Conservation (phyloP, 2,113 vertebrate species). For the Xiphias gladius region DNA sequence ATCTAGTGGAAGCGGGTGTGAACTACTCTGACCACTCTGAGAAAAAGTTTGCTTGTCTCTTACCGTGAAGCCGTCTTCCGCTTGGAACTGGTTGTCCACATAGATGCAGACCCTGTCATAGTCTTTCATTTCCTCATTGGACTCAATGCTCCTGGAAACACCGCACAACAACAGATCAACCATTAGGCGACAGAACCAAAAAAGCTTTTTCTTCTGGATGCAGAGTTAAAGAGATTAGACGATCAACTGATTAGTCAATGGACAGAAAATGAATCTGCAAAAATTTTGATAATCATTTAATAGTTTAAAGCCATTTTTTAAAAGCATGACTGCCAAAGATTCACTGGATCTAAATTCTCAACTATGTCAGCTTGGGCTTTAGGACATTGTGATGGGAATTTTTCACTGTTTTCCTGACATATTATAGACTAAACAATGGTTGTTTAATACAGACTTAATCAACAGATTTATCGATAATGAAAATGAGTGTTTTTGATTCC, state of each 20-base stretch:
- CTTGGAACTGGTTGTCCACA: constrained; percentile 83
- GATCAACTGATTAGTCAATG: not conserved
- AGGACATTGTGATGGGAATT: not conserved
- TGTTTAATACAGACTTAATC: not conserved
- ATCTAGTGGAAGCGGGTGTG: constrained; percentile 71
- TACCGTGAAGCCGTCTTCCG: constrained; percentile 84
- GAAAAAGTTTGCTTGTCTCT: constrained; percentile 43
- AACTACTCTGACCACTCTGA: constrained; percentile 15
- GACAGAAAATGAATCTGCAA: not conserved
- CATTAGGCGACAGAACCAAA: not conserved
- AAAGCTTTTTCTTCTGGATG: not conserved
- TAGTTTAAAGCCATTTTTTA: not conserved
- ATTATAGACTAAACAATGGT: not conserved
- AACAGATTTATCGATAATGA: not conserved
- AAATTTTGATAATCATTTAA: not conserved
- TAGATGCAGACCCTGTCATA: constrained; percentile 84
- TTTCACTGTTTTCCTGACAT: not conserved
- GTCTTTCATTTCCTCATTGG: constrained; percentile 83
- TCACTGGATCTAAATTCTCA: not conserved
- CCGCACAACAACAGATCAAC: not conserved
- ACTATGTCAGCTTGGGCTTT: not conserved
- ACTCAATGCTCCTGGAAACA: constrained; percentile 79
- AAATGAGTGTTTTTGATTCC: not conserved
- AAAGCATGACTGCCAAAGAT: not conserved
- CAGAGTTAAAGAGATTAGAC: not conserved